Percentiles rank a stretch among this genome's conserved stretches.
Conservation (phyloP, 92 coral and sea anemone genomes). For the Umimayanthus kanabou region DNA sequence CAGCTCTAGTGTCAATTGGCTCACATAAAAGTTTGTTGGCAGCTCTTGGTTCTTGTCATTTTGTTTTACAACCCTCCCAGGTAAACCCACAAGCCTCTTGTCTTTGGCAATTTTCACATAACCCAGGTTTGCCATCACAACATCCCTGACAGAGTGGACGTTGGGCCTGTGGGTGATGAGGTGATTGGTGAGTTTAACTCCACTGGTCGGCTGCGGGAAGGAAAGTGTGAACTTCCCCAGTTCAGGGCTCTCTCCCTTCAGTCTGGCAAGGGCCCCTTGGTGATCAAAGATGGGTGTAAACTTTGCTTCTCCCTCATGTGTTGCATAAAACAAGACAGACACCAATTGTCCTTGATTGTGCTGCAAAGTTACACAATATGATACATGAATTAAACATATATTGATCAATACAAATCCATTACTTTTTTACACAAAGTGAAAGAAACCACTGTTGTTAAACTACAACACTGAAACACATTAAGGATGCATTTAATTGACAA, state of each 20-base stretch:
- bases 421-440: background rate
- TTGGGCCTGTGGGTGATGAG: conserved; percentile 85
- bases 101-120: conserved; percentile 69
- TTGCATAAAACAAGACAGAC: conserved; percentile 87
- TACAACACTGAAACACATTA: too few relatives aligned
- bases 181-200: conserved; percentile 66
- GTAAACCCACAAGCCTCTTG: conserved; percentile 69
- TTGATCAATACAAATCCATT: too few relatives aligned
- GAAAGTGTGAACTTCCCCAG: conserved; percentile 79
- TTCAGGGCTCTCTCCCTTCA: conserved; percentile 85
- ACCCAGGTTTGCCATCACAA: conserved; percentile 74
- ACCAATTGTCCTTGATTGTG: conserved; percentile 77
- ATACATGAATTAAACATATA: too few relatives aligned
- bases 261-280: conserved; percentile 61
- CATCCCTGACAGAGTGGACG: conserved; percentile 88
- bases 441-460: background rate
- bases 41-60: conserved; percentile 76
- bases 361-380: conserved; percentile 30
- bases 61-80: conserved; percentile 68
- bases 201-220: conserved; percentile 67
- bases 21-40: conserved; percentile 78
- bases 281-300: conserved; percentile 60
- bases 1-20: conserved; percentile 81
- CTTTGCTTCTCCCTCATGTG: conserved; percentile 75
- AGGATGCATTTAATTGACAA: too few relatives aligned